Conservation (phyloP, 2,113 vertebrate species). For the Serilophus lunatus region DNA sequence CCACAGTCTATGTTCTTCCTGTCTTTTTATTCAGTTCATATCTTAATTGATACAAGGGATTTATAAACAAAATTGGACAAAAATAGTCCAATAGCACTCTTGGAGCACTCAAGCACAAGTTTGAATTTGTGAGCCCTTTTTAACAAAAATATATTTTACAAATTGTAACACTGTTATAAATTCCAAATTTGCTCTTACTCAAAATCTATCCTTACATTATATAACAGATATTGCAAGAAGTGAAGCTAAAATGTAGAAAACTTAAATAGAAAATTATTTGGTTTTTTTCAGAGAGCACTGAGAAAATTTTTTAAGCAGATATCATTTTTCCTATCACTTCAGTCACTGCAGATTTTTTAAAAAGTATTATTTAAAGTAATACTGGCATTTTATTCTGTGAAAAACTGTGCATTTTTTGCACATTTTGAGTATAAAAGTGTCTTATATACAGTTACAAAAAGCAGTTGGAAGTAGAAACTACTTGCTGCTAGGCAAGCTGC, state of each 20-base stretch:
- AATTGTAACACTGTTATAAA: not conserved
- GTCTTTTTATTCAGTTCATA: not conserved
- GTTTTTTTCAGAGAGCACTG: not conserved
- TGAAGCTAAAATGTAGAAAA: not conserved
- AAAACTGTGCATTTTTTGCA: not conserved
- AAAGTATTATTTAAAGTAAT: constrained; percentile 2
- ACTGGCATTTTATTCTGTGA: not conserved
- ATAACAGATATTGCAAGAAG: not conserved
- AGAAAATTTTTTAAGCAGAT: not conserved
- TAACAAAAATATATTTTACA: not conserved
- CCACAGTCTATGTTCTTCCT: not conserved
- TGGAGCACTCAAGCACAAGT: not conserved
- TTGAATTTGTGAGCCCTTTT: not conserved
- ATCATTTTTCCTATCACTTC: not conserved
- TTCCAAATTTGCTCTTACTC: not conserved
- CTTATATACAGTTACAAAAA: not conserved
- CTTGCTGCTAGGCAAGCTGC: not conserved
- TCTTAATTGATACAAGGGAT: not conserved
- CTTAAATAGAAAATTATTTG: not conserved
- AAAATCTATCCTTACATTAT: not conserved
- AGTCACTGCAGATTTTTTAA: not conserved
- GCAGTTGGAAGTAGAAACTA: not conserved
- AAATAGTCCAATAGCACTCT: not conserved
- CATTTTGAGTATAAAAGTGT: not conserved
- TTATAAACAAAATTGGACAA: not conserved